Evolutionary conservation across 2,113 vertebrate genomes (phyloP).

Genomic region (Solea solea): DNA sequence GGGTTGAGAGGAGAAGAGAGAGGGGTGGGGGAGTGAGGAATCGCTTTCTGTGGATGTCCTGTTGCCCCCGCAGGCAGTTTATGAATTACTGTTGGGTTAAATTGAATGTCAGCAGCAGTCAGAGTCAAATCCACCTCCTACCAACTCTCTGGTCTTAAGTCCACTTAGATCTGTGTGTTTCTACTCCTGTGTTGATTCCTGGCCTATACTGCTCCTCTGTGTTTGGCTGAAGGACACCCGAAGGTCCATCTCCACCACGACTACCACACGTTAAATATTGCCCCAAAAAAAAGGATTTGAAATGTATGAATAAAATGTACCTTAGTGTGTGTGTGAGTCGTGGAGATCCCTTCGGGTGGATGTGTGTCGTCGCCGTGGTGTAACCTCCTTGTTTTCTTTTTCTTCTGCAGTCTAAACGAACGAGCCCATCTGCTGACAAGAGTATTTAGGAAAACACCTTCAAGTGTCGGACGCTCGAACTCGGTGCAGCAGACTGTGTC

Average conservation of each 20-base stretch:
- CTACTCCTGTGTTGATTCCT: not conserved
- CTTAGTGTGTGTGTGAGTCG: conserved; percentile 4
- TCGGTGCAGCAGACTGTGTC: conserved; percentile 94
- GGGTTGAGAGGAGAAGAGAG: conserved; percentile 35
- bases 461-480: conserved; percentile 90
- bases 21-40: conserved; percentile 28
- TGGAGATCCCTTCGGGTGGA: not conserved
- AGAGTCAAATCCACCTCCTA: conserved; percentile 35
- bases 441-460: conserved; percentile 95
- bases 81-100: conserved; percentile 53
- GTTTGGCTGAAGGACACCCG: conserved; percentile 14
- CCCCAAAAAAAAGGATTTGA: not conserved
- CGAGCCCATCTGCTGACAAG: conserved; percentile 96
- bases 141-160: conserved; percentile 21
- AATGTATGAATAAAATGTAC: not conserved
- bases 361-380: conserved; percentile 5
- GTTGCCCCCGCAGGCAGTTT: conserved; percentile 61
- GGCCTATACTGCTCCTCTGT: not conserved
- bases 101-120: conserved; percentile 51
- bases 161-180: conserved; percentile 31
- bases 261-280: not conserved
- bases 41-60: conserved; percentile 65
- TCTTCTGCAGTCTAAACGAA: conserved; percentile 90
- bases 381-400: conserved; percentile 25
- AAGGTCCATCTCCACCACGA: not conserved